Evolutionary conservation across 2,113 vertebrate genomes (phyloP), one percentile per base, ranked within the genome.

Genomic region (Brienomyrus longianalis): DNA sequence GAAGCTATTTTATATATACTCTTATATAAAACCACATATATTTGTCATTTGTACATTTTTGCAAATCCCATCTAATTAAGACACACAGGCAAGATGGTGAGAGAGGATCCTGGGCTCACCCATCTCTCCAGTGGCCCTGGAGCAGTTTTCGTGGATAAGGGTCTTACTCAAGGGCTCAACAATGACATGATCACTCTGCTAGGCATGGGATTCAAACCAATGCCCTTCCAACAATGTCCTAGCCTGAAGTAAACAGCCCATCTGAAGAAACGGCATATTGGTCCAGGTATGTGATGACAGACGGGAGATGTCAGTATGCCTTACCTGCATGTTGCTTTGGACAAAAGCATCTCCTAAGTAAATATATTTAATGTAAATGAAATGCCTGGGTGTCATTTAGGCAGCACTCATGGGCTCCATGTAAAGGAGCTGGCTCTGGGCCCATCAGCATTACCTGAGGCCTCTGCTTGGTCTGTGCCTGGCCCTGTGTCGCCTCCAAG

Each of bases 401-500:
- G 10, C 62, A 15, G 62, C 1, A 3, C 27, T 27, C 10, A 70
- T 70, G 62, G n/a, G 62, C 10, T 70, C 62, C 62, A 31, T 70
- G 62, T 31, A 15, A 70, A 70, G n/a, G 27, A 31, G 62, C 2
- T 31, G 10, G 62, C 27, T 70, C 62, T 5, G 62, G 62, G 10
- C 35, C 35, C 35, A 80, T 43, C 74, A 80, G 3, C 59, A 83
- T 89, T 93, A 96, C 96, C 96, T 96, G 96, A 92, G 95, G 96
- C 95, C 95, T 95, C 92, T 96, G 96, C 95, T 96, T 96, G 93
- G 96, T 95, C 97, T 98, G 98, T 95, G 96, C 98, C 96, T 98
- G 97, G 95, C 97, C 96, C 95, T 97, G 98, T 95, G 97, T 97
- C 96, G 98, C 98, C 96, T 99, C 98, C 97, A 97, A 99, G 97